Base-by-base conservation (phyloP, 2,113 vertebrate genomes). In the Tupaia tana region DNA sequence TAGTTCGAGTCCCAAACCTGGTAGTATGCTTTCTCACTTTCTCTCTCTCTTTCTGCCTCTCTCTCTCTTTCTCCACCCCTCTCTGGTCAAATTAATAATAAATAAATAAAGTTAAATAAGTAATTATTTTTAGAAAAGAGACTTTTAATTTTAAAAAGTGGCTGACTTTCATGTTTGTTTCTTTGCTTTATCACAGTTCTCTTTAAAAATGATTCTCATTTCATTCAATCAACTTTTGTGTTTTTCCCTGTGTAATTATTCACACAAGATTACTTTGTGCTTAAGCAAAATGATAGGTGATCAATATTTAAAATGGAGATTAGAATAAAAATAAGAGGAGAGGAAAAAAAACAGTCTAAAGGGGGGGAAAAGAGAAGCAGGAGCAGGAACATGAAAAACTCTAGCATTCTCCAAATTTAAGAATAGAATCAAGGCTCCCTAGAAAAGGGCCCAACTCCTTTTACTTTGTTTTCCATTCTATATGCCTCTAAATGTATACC, bases 321-420 rank as follows among this genome's bases (percentile, higher is more conserved):
- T 95, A 85, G 86, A 83, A 93, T 83, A 86, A 86, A 93, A 97
- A 82, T 80, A 84, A 79, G 22, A 5, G 11, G 52, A 90, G 6
- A 31, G 9, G 78, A 3, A 66, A 29, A 27, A 90, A 86, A 88
- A 94, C 2, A 63, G 2, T n/a, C 64, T 43, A 88, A 92, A 78
- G 15, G 66, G 14, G 93, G 10, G 7, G 20, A 16, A 95, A 95
- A 91, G 34, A 63, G 24, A 80, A 81, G 52, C 94, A 70, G 34
- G 59, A 14, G 86, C 15, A 82, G 6, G 29, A 73, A 87, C 90
- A 81, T 56, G 15, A 12, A 7, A 78, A 66, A 74, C 75, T 58
- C 58, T 18, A 89, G 11, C 25, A 78, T 79, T 90, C 11, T 64
- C 22, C 90, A 80, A 67, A 58, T 87, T 25, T 90, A 22, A n/a